These are phyloP conservation scores for Falco columbarius DNA, from an alignment of 2,797 vertebrate species.

Conservation along the genomic window DNA sequence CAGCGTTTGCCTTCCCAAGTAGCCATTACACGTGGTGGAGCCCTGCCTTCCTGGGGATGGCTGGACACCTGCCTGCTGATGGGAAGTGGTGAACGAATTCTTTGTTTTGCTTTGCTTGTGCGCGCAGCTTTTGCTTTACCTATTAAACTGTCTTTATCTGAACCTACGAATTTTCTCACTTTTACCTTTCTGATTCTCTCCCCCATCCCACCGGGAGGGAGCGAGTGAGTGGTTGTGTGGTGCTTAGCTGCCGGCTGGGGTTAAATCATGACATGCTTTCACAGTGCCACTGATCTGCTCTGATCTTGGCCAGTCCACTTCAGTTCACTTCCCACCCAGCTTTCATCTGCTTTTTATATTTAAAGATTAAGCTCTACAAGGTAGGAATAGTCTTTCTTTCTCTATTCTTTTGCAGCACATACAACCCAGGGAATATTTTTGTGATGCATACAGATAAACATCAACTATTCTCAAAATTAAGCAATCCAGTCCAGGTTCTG, in stretches of 20 bases:
- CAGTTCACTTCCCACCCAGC: neutral
- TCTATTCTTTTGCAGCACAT: neutral
- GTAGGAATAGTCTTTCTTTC: neutral
- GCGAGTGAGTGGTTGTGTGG: rapidly evolving
- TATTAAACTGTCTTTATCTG: neutral
- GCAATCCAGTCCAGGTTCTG: neutral
- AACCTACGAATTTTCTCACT: neutral
- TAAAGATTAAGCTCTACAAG: neutral
- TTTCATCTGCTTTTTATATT: neutral
- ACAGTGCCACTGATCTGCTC: neutral
- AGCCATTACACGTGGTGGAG: rapidly evolving
- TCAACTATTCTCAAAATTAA: neutral
- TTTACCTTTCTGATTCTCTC: neutral
- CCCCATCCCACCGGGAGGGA: too few relatives aligned
- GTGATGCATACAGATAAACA: neutral
- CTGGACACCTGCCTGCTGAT: neutral
- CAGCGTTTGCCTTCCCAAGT: neutral
- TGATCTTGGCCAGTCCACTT: neutral
- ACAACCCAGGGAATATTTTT: neutral
- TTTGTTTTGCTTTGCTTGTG: neutral
- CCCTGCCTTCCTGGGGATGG: neutral
- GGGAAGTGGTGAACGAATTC: neutral
- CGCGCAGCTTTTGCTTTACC: rapidly evolving
- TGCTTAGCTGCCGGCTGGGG: neutral
- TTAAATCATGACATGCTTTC: neutral